Percentiles rank a stretch among this genome's conserved stretches.
These are phyloP conservation scores for Calidris pugnax DNA, from an alignment of 2,113 vertebrate genomes.

Conservation along the genomic window DNA sequence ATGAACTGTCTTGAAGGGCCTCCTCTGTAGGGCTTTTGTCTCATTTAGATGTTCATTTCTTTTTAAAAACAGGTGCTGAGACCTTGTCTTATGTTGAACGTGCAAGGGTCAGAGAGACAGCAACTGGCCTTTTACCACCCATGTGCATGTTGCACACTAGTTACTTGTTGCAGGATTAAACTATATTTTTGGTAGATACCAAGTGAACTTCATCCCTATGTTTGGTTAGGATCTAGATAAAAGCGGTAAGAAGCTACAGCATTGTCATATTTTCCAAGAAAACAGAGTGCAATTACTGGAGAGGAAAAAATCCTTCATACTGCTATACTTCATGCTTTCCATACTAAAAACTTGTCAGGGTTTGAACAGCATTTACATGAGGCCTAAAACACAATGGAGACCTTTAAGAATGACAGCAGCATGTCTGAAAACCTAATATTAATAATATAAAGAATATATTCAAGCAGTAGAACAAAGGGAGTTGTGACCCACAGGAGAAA, in stretches of 20 bases:
- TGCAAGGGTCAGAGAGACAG: not conserved
- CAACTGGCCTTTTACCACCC: not conserved
- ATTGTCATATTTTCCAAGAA: not conserved
- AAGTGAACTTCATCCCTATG: not conserved
- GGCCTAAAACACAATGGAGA: not conserved
- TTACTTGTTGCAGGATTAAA: not conserved
- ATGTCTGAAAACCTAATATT: not conserved
- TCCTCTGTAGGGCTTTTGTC: not conserved
- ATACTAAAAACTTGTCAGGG: not conserved
- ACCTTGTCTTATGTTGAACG: not conserved
- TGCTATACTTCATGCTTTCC: not conserved
- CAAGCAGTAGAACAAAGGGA: not conserved
- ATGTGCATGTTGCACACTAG: accelerated
- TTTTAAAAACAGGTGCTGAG: not conserved
- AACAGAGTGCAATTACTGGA: not conserved
- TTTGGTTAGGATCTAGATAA: not conserved
- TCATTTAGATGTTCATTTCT: not conserved
- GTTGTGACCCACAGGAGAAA: not conserved
- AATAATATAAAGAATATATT: not conserved
- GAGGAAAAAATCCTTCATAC: not conserved
- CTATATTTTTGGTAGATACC: not conserved
- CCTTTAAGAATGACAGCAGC: not conserved
- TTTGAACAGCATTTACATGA: not conserved
- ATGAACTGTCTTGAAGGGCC: not conserved
- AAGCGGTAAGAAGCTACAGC: not conserved